Percentiles rank a stretch among this genome's conserved stretches.
Conservation (phyloP, 2,888 invertebrate genomes). For the Athrips mouffetella region DNA sequence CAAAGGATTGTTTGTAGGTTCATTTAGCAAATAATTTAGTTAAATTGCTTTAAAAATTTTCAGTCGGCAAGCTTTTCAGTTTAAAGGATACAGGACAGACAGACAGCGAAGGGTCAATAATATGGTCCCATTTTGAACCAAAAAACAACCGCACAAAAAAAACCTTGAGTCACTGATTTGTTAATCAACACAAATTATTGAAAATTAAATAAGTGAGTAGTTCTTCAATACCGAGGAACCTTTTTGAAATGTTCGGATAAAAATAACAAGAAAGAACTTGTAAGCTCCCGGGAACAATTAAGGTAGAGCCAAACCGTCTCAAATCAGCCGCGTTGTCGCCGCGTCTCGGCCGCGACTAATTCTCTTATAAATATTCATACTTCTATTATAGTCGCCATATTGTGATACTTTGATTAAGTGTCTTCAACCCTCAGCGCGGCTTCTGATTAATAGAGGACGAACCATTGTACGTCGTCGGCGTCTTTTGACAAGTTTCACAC, state of each 20-base stretch:
- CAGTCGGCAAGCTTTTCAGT: too few relatives aligned
- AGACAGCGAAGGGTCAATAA: too few relatives aligned
- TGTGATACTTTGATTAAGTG: constrained; percentile 76
- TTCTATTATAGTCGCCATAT: constrained; percentile 59
- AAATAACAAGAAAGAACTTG: constrained; percentile 26
- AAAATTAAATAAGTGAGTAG: too few relatives aligned
- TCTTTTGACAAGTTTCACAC: constrained; percentile 32
- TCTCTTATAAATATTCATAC: constrained; percentile 67
- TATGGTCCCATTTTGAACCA: too few relatives aligned
- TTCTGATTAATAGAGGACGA: constrained; percentile 54
- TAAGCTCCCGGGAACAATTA: constrained; percentile 46
- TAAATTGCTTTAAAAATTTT: too few relatives aligned
- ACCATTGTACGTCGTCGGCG: constrained; percentile 34
- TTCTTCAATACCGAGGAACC: too few relatives aligned
- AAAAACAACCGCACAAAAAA: too few relatives aligned
- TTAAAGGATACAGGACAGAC: too few relatives aligned
- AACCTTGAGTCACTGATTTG: too few relatives aligned
- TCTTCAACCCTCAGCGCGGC: constrained; percentile 45
- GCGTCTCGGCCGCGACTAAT: constrained; percentile 33
- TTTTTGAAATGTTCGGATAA: constrained; percentile 11
- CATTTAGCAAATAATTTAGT: too few relatives aligned
- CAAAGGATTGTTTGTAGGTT: too few relatives aligned
- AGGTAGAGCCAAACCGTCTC: constrained; percentile 51
- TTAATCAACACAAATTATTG: too few relatives aligned
- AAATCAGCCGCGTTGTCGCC: constrained; percentile 44